Conservation (phyloP, 2,888 invertebrate species). For the Tiliacea aurago region DNA sequence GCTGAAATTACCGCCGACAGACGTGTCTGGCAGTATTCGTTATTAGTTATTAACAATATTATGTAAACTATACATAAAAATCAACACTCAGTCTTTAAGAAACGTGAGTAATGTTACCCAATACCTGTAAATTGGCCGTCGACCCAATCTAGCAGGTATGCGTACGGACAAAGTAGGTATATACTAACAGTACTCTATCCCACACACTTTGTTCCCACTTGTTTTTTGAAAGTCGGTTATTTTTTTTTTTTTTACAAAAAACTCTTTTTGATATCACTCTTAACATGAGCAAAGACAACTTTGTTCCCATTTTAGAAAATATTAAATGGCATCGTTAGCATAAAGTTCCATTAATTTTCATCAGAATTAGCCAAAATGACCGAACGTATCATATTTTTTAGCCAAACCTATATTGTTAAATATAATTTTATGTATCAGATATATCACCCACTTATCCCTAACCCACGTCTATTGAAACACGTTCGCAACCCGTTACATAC, state of each 20-base stretch:
- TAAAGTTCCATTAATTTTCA: slow-evolving; percentile 9
- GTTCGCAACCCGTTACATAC: slow-evolving; percentile 45
- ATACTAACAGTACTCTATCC: too few species aligned
- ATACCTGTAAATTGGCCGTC: too few species aligned
- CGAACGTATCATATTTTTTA: slow-evolving; percentile 8
- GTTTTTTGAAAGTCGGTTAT: too few species aligned
- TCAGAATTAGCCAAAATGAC: slow-evolving; percentile 9
- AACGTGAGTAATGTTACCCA: too few species aligned
- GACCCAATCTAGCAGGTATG: too few species aligned
- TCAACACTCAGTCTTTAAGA: too few species aligned
- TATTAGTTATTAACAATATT: background rate
- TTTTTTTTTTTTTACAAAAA: too few species aligned
- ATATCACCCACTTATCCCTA: slow-evolving; percentile 44
- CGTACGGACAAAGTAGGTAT: too few species aligned
- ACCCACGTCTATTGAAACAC: slow-evolving; percentile 51
- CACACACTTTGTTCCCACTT: too few species aligned
- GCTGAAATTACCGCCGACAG: too few species aligned
- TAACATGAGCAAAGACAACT: background rate
- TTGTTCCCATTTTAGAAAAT: slow-evolving; percentile 1
- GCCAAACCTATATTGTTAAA: slow-evolving; percentile 29
- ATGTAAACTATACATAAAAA: too few species aligned
- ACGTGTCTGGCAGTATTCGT: background rate
- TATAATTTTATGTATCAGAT: slow-evolving; percentile 34
- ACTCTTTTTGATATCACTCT: too few species aligned
- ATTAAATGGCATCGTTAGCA: background rate